A percentile compares a stretch with the other conserved stretches of the same genome.
Evolutionary conservation across 2,113 vertebrate species (phyloP).

Genomic region (Parotia lawesii): DNA sequence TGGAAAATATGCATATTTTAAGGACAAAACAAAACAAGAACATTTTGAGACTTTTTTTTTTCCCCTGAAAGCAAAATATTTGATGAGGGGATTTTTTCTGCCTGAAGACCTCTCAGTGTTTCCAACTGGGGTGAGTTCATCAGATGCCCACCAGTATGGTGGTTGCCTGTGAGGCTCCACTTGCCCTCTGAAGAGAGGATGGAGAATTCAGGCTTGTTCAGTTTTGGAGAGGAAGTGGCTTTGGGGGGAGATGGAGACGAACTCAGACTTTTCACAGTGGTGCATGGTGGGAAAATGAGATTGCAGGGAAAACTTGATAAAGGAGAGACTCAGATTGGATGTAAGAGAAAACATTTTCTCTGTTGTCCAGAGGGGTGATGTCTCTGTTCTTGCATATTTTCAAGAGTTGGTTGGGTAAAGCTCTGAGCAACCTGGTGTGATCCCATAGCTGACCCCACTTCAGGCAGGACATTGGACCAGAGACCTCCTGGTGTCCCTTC

Average conservation of each 20-base stretch:
- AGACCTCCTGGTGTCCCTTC: neutral
- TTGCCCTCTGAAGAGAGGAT: neutral
- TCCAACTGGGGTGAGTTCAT: neutral
- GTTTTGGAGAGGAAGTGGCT: neutral
- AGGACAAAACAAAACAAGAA: neutral
- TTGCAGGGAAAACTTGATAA: neutral
- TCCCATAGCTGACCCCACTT: neutral
- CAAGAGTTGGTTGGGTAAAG: neutral
- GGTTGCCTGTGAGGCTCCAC: neutral
- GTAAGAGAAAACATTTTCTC: neutral
- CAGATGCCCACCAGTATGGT: rapidly evolving
- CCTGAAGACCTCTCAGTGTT: neutral
- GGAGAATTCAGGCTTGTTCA: neutral
- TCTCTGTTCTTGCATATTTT: neutral
- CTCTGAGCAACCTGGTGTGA: neutral
- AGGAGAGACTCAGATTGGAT: neutral
- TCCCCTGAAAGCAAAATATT: neutral
- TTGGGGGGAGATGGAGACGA: neutral
- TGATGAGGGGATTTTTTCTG: neutral
- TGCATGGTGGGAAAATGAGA: neutral
- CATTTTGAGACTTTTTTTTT: neutral
- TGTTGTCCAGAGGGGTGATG: neutral
- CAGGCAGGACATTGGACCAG: neutral
- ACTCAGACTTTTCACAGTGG: neutral
- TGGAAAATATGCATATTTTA: neutral